Evolutionary conservation across 2,113 vertebrate species (phyloP), one percentile per base, ranked within the genome.

Genomic region (Ivindomyrus marchei): DNA sequence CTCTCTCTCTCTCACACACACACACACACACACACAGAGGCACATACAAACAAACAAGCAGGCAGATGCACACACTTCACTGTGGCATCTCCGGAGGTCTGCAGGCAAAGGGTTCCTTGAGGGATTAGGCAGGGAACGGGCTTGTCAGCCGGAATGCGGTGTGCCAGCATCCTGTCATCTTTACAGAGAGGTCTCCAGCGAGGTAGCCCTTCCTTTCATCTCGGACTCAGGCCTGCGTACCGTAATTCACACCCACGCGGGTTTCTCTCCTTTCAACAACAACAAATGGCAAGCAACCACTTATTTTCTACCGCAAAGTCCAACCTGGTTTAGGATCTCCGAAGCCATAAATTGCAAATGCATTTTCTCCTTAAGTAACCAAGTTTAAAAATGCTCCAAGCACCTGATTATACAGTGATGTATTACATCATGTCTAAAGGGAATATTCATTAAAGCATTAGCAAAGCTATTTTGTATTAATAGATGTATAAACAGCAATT

Each of bases 1-100:
- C 90, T 90, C 90, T 86, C 93, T 93, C 94, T 90, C 46, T 89
- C 92, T 93, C 93, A 91, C 92, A 91, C 92, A 90, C 88, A 21
- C 50, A 53, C 17, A 53, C 52, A 53, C 15, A 17, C 88, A 92
- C 77, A 88, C 92, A 89, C 88, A 85, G 90, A 91, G 91, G 92
- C 92, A 91, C 86, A 87, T 31, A 53, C 52, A 88, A 17, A 56
- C 27, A 58, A 91, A 88, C 85, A 91, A 83, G 88, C 88, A 92
- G 70, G 88, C 92, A 90, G 89, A 87, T 90, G 91, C 92, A 93
- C 91, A 90, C 88, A 74, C 42, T 15, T 10, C 56, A 74, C 58
- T 0, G 1, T 27, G 21, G 4, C 36, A 39, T 62, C 77, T 83
- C 50, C 2, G 4, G 42, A 85, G 89, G 50, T 31, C 15, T 45